Evolutionary conservation across 2,888 invertebrate species (phyloP).

Genomic region (Rhogogaster chlorosoma): DNA sequence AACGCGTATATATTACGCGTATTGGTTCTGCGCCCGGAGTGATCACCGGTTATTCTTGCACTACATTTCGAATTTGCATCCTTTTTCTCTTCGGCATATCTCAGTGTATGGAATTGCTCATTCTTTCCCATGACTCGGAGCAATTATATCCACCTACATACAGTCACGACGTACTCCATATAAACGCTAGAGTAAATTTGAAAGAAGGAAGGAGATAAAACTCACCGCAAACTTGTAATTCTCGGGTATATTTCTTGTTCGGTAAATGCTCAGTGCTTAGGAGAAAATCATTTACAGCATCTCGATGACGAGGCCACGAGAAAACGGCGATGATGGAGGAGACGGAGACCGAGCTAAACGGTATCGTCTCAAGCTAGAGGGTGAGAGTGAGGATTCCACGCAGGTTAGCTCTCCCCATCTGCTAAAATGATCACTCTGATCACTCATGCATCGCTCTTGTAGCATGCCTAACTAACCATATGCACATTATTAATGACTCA

Average conservation of each 20-base stretch:
- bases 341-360: conserved; percentile 70
- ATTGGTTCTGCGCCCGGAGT: not conserved
- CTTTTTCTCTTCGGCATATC: not conserved
- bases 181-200: not conserved
- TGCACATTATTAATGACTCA: conserved; percentile 46
- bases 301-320: conserved; percentile 71
- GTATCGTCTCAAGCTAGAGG: conserved; percentile 75
- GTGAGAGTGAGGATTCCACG: conserved; percentile 75
- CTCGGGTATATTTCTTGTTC: not conserved
- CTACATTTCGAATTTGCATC: not conserved
- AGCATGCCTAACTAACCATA: conserved; percentile 51
- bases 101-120: not conserved
- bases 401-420: conserved; percentile 75
- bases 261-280: not conserved
- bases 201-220: not conserved
- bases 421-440: conserved; percentile 47
- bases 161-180: not conserved
- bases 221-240: not conserved
- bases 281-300: conserved; percentile 64
- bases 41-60: conserved; percentile 51
- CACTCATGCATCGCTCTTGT: conserved; percentile 47
- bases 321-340: conserved; percentile 73
- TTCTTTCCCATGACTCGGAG: not conserved
- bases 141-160: not conserved
- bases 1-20: not conserved